phyloP scores from a whole-genome alignment of 2,797 vertebrate species.

The Gobionotothen gibberifrons region DNA sequence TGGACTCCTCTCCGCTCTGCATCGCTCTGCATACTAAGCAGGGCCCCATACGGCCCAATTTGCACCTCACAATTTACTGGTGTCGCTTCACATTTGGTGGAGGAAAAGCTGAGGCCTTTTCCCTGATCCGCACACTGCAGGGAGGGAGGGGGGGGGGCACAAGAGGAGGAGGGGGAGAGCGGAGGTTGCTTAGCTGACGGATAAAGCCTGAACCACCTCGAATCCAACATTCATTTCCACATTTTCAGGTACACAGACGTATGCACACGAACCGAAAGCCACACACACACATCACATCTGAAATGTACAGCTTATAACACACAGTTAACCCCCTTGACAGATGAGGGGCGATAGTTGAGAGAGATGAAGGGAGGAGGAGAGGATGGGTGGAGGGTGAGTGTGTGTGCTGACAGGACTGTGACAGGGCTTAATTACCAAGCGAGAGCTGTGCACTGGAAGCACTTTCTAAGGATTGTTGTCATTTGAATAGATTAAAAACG shows the following conservation, averaged over 20 bases:
- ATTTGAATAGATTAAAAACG: slow-evolving; percentile 82
- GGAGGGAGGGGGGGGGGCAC: background rate
- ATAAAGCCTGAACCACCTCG: slow-evolving; percentile 44
- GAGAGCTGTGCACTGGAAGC: slow-evolving; percentile 65
- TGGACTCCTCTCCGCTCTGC: slow-evolving; percentile 36
- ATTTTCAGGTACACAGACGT: slow-evolving; percentile 4
- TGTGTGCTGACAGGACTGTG: slow-evolving; percentile 77
- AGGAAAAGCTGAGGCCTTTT: slow-evolving; percentile 63
- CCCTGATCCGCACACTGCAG: slow-evolving; percentile 47
- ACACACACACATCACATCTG: slow-evolving; percentile 22
- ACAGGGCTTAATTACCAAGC: slow-evolving; percentile 83
- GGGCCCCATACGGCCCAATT: slow-evolving; percentile 77
- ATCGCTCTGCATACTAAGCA: slow-evolving; percentile 77
- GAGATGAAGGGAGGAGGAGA: slow-evolving; percentile 47
- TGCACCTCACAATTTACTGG: slow-evolving; percentile 78
- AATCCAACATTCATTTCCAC: slow-evolving; percentile 32
- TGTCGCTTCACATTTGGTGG: slow-evolving; percentile 82
- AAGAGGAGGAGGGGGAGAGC: slow-evolving; percentile 1
- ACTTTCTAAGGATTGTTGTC: slow-evolving; percentile 79
- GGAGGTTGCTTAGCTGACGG: slow-evolving; percentile 49
- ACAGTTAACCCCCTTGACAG: slow-evolving; percentile 56
- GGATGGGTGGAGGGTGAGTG: slow-evolving; percentile 32
- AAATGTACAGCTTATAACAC: slow-evolving; percentile 38
- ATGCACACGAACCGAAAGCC: background rate
- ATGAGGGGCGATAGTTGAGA: slow-evolving; percentile 48